Conservation (phyloP, 2,888 invertebrate genomes). For the Heliconius ethilla region DNA sequence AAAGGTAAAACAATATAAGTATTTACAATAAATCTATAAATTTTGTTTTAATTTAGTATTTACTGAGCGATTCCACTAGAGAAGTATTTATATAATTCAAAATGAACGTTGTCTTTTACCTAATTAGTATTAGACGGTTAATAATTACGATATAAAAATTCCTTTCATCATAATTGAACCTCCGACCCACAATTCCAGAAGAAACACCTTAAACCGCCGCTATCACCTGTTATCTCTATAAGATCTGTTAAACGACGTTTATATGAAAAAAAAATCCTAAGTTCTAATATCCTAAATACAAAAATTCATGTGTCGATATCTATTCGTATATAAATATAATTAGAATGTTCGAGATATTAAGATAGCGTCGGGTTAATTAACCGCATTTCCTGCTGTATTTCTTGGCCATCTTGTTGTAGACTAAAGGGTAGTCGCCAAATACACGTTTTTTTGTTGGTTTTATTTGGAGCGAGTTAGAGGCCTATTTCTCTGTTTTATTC, state of each 20-base stretch:
- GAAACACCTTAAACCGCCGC: not conserved
- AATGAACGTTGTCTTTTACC: not conserved
- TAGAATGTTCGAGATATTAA: constrained; percentile 19
- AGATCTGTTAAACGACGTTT: constrained; percentile 1
- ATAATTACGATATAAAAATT: not conserved
- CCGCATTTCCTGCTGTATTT: constrained; percentile 14
- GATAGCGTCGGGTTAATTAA: constrained; percentile 17
- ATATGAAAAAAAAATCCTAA: not conserved
- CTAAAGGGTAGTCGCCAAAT: not conserved
- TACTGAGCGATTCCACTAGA: no score
- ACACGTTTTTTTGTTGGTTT: not conserved
- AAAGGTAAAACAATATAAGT: no score
- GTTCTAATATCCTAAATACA: constrained; percentile 6
- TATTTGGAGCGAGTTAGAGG: not conserved
- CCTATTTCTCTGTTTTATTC: not conserved
- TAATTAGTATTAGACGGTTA: not conserved
- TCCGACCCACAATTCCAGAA: not conserved
- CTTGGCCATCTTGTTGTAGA: not conserved
- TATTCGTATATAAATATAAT: constrained; percentile 3
- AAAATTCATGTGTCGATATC: constrained; percentile 9
- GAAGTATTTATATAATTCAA: not conserved
- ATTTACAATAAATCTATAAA: no score
- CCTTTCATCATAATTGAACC: not conserved
- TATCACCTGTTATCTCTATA: not conserved
- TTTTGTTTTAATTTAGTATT: no score